phyloP scores from a whole-genome alignment of 2,888 invertebrate species.

The Abrostola triplasia region DNA sequence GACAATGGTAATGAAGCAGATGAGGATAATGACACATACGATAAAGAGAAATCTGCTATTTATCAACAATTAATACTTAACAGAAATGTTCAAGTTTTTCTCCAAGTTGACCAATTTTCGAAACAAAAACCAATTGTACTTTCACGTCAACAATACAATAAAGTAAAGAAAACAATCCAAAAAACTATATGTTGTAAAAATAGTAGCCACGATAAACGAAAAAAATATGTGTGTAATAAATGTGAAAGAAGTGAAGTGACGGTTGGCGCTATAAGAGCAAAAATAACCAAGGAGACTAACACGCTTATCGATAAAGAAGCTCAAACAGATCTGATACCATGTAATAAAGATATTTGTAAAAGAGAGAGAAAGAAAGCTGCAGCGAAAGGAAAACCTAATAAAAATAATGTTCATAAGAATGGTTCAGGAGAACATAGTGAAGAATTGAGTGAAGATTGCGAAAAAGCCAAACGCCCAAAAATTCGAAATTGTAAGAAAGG shows the following conservation, averaged over 20 bases:
- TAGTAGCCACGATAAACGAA: slow-evolving; percentile 42
- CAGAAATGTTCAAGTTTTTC: slow-evolving; percentile 70
- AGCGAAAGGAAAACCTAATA: background rate
- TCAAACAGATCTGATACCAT: slow-evolving; percentile 48
- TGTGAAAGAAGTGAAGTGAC: slow-evolving; percentile 53
- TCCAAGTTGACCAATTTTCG: slow-evolving; percentile 68
- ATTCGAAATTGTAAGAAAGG: background rate
- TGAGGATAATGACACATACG: background rate
- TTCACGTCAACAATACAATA: slow-evolving; percentile 74
- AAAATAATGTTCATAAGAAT: background rate
- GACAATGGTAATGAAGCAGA: background rate
- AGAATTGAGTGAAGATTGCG: background rate
- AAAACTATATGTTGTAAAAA: slow-evolving; percentile 53
- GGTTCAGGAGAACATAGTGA: background rate
- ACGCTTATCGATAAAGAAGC: slow-evolving; percentile 41
- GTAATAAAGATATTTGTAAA: slow-evolving; percentile 8
- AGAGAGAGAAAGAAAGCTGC: background rate
- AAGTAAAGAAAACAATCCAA: slow-evolving; percentile 73
- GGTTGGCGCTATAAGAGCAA: slow-evolving; percentile 63
- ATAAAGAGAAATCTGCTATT: slow-evolving; percentile 38
- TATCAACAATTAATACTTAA: slow-evolving; percentile 65
- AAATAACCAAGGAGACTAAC: slow-evolving; percentile 29
- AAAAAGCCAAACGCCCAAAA: background rate
- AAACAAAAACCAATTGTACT: slow-evolving; percentile 73
- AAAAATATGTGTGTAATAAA: slow-evolving; percentile 52